Percentiles rank a stretch among this genome's conserved stretches.
Evolutionary conservation across 2,113 vertebrate genomes (phyloP).

Genomic region (Urocynchramus pylzowi): DNA sequence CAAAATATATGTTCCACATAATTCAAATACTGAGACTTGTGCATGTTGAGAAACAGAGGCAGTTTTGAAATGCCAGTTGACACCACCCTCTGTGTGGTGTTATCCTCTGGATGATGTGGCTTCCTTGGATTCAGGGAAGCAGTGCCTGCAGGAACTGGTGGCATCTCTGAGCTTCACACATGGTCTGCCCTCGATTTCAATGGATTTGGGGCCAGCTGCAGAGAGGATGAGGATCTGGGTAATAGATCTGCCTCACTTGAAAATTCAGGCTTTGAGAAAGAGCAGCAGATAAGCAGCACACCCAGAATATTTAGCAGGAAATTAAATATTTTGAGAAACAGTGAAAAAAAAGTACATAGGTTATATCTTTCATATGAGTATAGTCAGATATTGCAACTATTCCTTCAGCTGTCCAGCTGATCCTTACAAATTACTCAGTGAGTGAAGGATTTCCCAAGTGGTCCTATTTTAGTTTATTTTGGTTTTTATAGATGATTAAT

Average conservation of each 20-base stretch:
- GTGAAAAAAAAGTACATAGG: not conserved
- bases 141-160: fast-evolving
- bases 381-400: not conserved
- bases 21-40: not conserved
- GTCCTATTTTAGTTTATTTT: not conserved
- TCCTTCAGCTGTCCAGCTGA: not conserved
- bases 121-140: fast-evolving
- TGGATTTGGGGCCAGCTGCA: not conserved
- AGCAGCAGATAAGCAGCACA: not conserved
- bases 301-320: not conserved
- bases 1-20: not conserved
- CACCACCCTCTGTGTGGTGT: fast-evolving
- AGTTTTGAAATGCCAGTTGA: not conserved
- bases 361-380: not conserved
- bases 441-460: not conserved
- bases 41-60: not conserved
- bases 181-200: not conserved
- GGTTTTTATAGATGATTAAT: not conserved
- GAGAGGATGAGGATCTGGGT: not conserved
- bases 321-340: not conserved
- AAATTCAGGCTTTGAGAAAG: not conserved
- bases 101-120: not conserved
- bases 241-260: not conserved
- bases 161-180: fast-evolving
- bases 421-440: not conserved